A percentile compares a stretch with the other conserved stretches of the same genome.
These are phyloP conservation scores for Chloebia gouldiae DNA, from an alignment of 2,113 vertebrate species.

Conservation along the genomic window DNA sequence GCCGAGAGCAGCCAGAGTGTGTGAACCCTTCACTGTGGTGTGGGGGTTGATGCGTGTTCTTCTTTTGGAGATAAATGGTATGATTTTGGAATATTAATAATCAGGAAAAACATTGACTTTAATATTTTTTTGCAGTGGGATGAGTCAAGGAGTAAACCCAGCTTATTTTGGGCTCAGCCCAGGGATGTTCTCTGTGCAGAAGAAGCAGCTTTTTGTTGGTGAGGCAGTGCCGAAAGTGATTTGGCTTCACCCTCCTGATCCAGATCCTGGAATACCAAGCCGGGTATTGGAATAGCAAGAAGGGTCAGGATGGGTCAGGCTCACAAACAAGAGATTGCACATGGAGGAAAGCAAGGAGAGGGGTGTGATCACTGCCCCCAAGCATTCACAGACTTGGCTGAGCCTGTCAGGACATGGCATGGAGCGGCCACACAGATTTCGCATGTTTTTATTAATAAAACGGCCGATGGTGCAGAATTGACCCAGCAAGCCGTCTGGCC, in stretches of 20 bases:
- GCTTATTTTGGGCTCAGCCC: not conserved
- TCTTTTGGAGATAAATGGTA: not conserved
- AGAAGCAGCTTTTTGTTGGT: accelerated
- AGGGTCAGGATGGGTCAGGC: not conserved
- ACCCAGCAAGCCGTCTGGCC: not conserved
- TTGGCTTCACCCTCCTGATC: not conserved
- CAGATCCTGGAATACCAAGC: not conserved
- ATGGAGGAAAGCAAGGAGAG: not conserved
- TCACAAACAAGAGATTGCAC: accelerated
- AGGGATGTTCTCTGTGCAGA: accelerated
- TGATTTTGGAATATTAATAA: not conserved
- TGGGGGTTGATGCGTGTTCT: accelerated
- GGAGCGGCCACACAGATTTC: not conserved
- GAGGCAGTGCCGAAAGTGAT: not conserved
- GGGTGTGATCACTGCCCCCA: accelerated
- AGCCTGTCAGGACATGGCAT: accelerated
- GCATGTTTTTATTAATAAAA: conserved; percentile 33
- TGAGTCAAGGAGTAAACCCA: not conserved
- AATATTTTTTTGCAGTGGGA: not conserved
- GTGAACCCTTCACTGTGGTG: accelerated
- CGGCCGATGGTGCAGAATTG: not conserved
- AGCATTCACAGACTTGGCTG: accelerated
- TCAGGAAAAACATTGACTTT: not conserved
- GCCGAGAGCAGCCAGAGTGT: accelerated
- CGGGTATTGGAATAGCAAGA: not conserved